Conservation (phyloP, 2,113 vertebrate species). For the Heliornis fulica region DNA sequence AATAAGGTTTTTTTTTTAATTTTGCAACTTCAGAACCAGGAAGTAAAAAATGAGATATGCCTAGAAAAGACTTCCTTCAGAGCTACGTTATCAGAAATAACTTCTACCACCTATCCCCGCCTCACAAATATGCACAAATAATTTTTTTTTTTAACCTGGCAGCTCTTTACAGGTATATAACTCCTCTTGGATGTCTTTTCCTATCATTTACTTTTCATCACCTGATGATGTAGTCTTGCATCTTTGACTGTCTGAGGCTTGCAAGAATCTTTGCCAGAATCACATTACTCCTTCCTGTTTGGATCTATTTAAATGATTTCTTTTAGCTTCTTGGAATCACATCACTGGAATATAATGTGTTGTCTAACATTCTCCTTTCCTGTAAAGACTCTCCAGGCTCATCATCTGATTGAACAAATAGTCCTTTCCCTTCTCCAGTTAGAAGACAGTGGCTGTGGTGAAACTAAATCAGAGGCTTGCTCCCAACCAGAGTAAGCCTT, state of each 20-base stretch:
- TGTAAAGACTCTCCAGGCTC: neutral
- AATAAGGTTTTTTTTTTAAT: neutral
- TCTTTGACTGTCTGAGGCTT: neutral
- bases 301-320: neutral
- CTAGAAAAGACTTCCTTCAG: neutral
- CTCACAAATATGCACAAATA: neutral
- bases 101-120: neutral
- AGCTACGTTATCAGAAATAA: neutral
- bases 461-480: neutral
- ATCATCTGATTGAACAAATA: neutral
- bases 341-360: neutral
- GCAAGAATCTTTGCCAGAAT: neutral
- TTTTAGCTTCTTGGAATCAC: neutral
- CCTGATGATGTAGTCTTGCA: neutral
- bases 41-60: neutral
- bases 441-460: neutral
- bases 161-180: neutral
- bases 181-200: neutral
- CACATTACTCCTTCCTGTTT: neutral
- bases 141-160: neutral
- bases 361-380: neutral
- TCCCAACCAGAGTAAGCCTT: neutral
- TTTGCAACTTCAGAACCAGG: neutral
- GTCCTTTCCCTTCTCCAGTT: neutral
- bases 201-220: constrained; percentile 9